Evolutionary conservation across 2,888 invertebrate genomes (phyloP).

Genomic region (Ptycholaimellus sp.): DNA sequence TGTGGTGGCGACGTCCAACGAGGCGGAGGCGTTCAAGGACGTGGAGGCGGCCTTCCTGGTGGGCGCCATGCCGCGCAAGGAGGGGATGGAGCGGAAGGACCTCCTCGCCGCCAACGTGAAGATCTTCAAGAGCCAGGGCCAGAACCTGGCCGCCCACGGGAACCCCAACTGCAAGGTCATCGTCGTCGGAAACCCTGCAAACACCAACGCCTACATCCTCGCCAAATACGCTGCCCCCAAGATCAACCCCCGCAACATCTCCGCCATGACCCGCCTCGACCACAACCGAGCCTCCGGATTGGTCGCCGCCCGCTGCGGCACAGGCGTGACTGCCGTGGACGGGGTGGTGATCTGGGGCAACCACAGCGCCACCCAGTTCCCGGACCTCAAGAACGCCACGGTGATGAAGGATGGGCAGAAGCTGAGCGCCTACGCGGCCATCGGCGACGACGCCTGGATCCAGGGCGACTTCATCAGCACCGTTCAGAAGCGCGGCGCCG

Average conservation of each 20-base stretch:
- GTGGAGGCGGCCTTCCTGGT: conserved; percentile 85
- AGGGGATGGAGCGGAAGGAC: conserved; percentile 97
- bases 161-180: conserved; percentile 68
- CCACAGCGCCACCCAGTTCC: conserved; percentile 93
- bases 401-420: conserved; percentile 18
- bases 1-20: conserved; percentile 62
- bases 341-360: conserved; percentile 89
- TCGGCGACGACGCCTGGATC: conserved; percentile 58
- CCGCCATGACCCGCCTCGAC: conserved; percentile 89
- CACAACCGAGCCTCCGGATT: conserved; percentile 74
- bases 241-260: conserved; percentile 82
- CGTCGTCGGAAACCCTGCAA: conserved; percentile 96
- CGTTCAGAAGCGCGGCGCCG: conserved; percentile 87
- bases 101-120: conserved; percentile 84
- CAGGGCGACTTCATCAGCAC: conserved; percentile 58
- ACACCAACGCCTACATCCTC: conserved; percentile 87
- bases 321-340: conserved; percentile 2
- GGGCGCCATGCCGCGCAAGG: conserved; percentile 64
- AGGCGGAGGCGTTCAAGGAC: conserved; percentile 73
- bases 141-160: conserved; percentile 65
- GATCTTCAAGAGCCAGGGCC: conserved; percentile 88
- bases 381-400: conserved; percentile 46
- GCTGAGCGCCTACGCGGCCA: conserved; percentile 28
- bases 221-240: conserved; percentile 71
- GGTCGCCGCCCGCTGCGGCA: conserved; percentile 1